A percentile compares a stretch with the other conserved stretches of the same genome.
These are phyloP conservation scores for Verasper variegatus DNA, from an alignment of 2,113 vertebrate species.

Conservation along the genomic window DNA sequence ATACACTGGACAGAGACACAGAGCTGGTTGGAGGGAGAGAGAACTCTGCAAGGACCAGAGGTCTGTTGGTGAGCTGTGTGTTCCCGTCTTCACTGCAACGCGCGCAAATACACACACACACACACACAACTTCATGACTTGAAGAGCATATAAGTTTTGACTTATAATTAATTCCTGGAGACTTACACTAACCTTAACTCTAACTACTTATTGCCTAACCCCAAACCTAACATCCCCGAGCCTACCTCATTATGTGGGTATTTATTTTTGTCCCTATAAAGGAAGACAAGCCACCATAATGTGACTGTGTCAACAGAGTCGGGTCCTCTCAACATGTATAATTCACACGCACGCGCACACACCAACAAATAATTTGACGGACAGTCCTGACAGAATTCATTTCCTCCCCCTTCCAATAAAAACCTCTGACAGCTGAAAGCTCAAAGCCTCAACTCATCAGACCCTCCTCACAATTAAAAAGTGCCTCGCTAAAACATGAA, in stretches of 20 bases:
- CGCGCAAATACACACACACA: neutral
- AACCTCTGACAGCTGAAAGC: slow-evolving; percentile 32
- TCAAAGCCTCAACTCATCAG: slow-evolving; percentile 39
- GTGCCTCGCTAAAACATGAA: slow-evolving; percentile 76
- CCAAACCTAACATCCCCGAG: neutral
- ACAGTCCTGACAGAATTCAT: slow-evolving; percentile 17
- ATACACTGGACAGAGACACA: slow-evolving; percentile 31
- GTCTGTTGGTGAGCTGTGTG: slow-evolving; percentile 25
- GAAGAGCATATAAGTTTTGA: neutral
- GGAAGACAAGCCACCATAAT: neutral
- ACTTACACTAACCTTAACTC: neutral
- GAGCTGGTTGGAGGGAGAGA: slow-evolving; percentile 3
- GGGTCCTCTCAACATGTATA: neutral
- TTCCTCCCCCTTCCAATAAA: slow-evolving; percentile 12
- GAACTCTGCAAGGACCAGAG: slow-evolving; percentile 11
- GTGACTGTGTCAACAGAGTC: neutral
- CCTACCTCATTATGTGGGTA: neutral
- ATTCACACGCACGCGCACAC: neutral
- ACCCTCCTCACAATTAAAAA: slow-evolving; percentile 69
- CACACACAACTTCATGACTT: neutral
- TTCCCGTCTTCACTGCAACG: slow-evolving; percentile 1
- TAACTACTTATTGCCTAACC: neutral
- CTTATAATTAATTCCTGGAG: too few species aligned
- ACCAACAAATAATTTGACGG: neutral
- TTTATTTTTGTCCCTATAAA: neutral